Conservation (phyloP, 2,888 invertebrate genomes). For the Cerastis leucographa region DNA sequence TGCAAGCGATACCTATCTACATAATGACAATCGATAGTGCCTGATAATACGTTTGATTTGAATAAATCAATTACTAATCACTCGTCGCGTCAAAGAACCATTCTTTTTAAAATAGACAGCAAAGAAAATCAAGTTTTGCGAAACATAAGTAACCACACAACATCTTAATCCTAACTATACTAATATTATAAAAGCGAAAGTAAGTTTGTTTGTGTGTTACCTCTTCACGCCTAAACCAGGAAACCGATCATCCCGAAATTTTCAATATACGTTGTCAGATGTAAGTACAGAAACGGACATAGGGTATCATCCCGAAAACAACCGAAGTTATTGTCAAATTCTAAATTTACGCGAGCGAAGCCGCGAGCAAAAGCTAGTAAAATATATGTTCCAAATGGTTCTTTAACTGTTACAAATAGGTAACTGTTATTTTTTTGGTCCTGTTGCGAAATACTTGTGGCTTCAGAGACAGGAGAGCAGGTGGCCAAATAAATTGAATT, state of each 20-base stretch:
- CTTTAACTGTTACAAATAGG: background rate
- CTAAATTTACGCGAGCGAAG: too few species aligned
- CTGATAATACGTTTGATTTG: slow-evolving; percentile 12
- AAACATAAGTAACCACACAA: slow-evolving; percentile 2
- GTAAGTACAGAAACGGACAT: too few species aligned
- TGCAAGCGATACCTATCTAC: background rate
- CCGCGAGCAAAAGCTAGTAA: background rate
- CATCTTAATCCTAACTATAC: too few species aligned
- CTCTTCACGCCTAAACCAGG: too few species aligned
- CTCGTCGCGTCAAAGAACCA: background rate
- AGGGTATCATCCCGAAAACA: too few species aligned
- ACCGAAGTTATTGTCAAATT: too few species aligned
- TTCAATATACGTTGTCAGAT: too few species aligned
- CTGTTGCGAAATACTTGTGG: slow-evolving; percentile 44
- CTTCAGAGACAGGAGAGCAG: slow-evolving; percentile 63
- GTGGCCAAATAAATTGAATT: slow-evolving; percentile 73
- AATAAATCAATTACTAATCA: background rate
- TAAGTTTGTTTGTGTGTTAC: too few species aligned
- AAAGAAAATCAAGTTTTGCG: background rate
- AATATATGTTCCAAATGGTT: slow-evolving; percentile 4
- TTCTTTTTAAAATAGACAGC: background rate
- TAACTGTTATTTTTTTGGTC: slow-evolving; percentile 37
- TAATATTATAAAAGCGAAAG: too few species aligned
- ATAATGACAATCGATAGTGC: background rate
- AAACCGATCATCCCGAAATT: too few species aligned